Base-by-base conservation (phyloP, 2,888 invertebrate species). In the Drosophila suboccidentalis region DNA sequence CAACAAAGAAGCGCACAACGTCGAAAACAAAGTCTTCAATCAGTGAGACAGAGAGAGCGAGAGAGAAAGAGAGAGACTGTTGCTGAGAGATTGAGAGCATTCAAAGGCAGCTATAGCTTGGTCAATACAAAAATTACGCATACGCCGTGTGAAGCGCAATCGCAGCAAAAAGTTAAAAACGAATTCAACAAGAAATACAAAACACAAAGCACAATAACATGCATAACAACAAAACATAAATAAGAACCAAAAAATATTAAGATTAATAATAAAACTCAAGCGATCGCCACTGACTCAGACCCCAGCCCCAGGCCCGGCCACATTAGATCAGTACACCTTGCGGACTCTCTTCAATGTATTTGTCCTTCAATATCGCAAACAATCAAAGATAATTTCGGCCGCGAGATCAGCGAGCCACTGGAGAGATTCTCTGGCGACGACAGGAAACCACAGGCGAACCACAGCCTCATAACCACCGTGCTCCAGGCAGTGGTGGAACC, bases 131-230 rank as follows among this genome's bases (percentile, higher is more conserved):
- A 78, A 71, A 83, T 86, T 80, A 87, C 82, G 87, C 83, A 83
- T 83, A 83, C 82, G 82, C 87, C 83, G 57, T 58, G 82, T 86
- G 76, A 79, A 86, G 65, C 76, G 59, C 79, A 78, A 61, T 68
- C 73, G 65, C 53, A 55, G 41, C 46, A 43, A 59, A 64, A 67
- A 70, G 60, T 43, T 43, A 50, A 51, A 38, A 46, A 53, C 36
- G 46, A 49, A 11, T 29, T 50, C 19, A 43, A 39, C n/a, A 41
- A 29, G 19, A 53, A 49, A 67, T 39, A 63, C 55, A 71, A 44
- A 71, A 44, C 41, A 58, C 49, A 60, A 44, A 51, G 15, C 39
- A 50, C 29, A 54, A 11, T 5, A 41, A 43, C 4, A 58, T 39
- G 53, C 66, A 41, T 39, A 43, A 29, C 39, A 58, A 43, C 13